These are phyloP conservation scores for Andricus quercusramuli DNA, from an alignment of 2,888 invertebrate species.

Conservation along the genomic window DNA sequence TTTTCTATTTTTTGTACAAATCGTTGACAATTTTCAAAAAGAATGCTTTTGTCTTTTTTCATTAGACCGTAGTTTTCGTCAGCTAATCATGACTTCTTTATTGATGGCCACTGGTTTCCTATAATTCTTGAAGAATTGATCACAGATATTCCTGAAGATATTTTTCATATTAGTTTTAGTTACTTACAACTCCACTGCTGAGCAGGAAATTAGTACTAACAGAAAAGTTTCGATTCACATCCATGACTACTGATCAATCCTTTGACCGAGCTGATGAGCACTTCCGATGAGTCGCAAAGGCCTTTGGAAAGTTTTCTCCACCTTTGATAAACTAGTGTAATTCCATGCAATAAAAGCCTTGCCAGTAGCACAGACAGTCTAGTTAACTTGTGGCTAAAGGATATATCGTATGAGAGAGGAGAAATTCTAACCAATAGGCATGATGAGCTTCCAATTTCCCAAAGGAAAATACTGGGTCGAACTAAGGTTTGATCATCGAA, in stretches of 20 bases:
- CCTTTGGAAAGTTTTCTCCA: constrained; percentile 10
- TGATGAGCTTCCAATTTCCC: background rate
- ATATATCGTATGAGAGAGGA: constrained; percentile 3
- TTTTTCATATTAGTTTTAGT: too few species aligned
- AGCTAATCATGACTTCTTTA: too few species aligned
- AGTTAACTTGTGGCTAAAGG: constrained; percentile 18
- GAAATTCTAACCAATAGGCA: constrained; percentile 4
- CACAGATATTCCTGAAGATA: too few species aligned
- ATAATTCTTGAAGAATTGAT: too few species aligned
- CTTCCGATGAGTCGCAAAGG: constrained; percentile 12
- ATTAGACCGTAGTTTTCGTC: too few species aligned
- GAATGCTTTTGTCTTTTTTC: too few species aligned
- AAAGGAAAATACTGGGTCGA: constrained; percentile 11
- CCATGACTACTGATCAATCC: constrained; percentile 10
- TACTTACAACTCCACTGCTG: background rate
- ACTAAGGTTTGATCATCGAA: background rate
- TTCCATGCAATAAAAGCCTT: background rate
- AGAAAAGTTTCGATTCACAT: background rate
- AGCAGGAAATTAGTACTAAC: background rate
- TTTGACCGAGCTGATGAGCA: constrained; percentile 16
- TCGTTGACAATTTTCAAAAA: too few species aligned
- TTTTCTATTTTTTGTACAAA: too few species aligned
- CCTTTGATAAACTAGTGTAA: constrained; percentile 38
- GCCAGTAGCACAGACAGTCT: background rate
- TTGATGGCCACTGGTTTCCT: too few species aligned